phyloP scores from a whole-genome alignment of 2,113 vertebrate species.

The Lonchura striata region DNA sequence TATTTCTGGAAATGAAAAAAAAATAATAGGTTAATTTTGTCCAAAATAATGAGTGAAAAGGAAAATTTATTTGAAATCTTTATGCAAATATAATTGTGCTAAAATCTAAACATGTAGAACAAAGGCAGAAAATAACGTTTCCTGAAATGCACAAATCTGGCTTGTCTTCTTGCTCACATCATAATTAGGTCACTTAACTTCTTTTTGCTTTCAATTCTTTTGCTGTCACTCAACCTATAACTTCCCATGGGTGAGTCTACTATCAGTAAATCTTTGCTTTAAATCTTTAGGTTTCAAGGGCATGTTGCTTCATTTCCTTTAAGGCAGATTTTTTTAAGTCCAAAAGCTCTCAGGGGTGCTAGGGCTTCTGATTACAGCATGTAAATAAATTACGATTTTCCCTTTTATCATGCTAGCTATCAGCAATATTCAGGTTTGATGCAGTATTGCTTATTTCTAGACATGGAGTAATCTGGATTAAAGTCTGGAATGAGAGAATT shows the following conservation, averaged over 20 bases:
- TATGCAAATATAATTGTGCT: background rate
- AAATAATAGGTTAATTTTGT: background rate
- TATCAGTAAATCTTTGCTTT: background rate
- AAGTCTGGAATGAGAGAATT: background rate
- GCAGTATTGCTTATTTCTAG: background rate
- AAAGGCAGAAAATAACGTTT: background rate
- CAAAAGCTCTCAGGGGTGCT: background rate
- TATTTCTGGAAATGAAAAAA: background rate
- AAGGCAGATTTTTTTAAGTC: background rate
- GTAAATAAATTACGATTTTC: background rate
- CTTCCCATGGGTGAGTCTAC: background rate
- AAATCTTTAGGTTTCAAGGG: background rate
- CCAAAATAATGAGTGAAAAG: background rate
- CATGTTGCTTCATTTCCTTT: background rate
- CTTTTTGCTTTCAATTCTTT: background rate
- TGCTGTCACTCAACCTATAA: background rate
- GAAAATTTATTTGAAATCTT: background rate
- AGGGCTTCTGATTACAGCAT: background rate
- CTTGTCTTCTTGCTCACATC: background rate
- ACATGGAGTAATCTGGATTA: background rate
- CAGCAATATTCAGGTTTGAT: background rate
- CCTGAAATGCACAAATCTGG: background rate
- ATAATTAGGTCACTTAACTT: background rate
- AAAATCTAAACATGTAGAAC: background rate
- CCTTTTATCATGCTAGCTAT: background rate